Evolutionary conservation across 2,797 vertebrate species (phyloP).

Genomic region (Sebastes vulpes): DNA sequence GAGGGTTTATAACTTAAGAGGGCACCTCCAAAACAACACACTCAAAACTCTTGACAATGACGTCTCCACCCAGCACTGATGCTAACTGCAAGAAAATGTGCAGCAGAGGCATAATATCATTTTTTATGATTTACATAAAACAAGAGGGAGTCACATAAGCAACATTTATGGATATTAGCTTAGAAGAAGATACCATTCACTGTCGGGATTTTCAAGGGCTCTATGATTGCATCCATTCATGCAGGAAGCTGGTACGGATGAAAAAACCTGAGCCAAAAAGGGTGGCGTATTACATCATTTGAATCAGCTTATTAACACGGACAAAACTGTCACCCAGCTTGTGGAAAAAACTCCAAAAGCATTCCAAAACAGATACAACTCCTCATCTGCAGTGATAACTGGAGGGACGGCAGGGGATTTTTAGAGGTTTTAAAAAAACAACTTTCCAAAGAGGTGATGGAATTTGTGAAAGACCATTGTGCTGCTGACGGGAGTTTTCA

Average conservation of each 20-base stretch:
- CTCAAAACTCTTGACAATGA: slow-evolving; percentile 9
- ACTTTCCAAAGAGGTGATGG: neutral
- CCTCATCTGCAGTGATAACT: slow-evolving; percentile 27
- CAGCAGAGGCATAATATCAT: slow-evolving; percentile 10
- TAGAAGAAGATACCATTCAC: slow-evolving; percentile 56
- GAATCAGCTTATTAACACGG: slow-evolving; percentile 49
- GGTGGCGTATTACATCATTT: slow-evolving; percentile 55
- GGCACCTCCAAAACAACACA: slow-evolving; percentile 36
- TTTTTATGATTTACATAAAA: slow-evolving; percentile 39
- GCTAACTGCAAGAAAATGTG: slow-evolving; percentile 10
- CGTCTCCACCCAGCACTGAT: slow-evolving; percentile 29
- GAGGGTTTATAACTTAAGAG: slow-evolving; percentile 13
- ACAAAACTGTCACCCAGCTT: slow-evolving; percentile 47
- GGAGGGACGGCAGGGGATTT: neutral
- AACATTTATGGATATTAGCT: slow-evolving; percentile 59
- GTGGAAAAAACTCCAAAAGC: slow-evolving; percentile 27
- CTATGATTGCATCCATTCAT: slow-evolving; percentile 71
- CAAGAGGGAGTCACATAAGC: slow-evolving; percentile 45
- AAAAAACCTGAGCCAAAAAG: slow-evolving; percentile 58
- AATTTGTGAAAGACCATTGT: neutral
- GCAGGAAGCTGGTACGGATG: slow-evolving; percentile 62
- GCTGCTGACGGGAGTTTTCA: neutral
- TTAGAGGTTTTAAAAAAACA: neutral
- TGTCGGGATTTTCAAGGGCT: slow-evolving; percentile 55
- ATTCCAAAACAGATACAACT: slow-evolving; percentile 39